phyloP scores from a whole-genome alignment of 1,140 invertebrate genomes.

The Littorina saxatilis region DNA sequence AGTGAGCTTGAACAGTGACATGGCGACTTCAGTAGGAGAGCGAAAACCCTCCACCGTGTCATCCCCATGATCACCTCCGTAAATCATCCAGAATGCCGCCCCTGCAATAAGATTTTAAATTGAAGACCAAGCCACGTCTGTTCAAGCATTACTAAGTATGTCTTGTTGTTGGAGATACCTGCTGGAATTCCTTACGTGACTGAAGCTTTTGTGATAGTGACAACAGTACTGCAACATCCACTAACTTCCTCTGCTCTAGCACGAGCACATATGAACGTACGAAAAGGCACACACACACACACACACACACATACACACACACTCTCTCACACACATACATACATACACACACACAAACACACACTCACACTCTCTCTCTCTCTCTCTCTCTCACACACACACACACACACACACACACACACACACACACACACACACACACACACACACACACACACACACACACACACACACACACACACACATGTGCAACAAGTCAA shows the following conservation, averaged over 20 bases:
- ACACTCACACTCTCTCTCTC: not conserved
- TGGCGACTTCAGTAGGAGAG: conserved; percentile 55
- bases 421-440: not conserved
- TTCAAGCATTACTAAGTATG: not conserved
- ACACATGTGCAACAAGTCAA: not conserved
- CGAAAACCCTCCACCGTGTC: conserved; percentile 52
- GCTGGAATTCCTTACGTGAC: no score
- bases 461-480: no score
- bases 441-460: no score
- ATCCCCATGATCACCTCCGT: conserved; percentile 58
- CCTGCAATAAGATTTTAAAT: conserved; percentile 25
- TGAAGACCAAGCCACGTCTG: not conserved
- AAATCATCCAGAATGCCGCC: conserved; percentile 71
- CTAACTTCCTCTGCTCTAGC: no score
- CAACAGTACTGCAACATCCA: no score
- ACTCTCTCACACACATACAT: not conserved
- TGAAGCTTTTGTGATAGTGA: no score
- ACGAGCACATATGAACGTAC: not conserved
- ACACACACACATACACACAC: not conserved
- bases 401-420: not conserved
- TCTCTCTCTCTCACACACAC: not conserved
- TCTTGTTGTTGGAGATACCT: not conserved
- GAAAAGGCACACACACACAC: not conserved
- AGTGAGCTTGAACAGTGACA: conserved; percentile 65
- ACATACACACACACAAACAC: not conserved